A percentile compares a stretch with the other conserved stretches of the same genome.
Conservation (phyloP, 2,113 vertebrate species). For the Chinchilla lanigera region DNA sequence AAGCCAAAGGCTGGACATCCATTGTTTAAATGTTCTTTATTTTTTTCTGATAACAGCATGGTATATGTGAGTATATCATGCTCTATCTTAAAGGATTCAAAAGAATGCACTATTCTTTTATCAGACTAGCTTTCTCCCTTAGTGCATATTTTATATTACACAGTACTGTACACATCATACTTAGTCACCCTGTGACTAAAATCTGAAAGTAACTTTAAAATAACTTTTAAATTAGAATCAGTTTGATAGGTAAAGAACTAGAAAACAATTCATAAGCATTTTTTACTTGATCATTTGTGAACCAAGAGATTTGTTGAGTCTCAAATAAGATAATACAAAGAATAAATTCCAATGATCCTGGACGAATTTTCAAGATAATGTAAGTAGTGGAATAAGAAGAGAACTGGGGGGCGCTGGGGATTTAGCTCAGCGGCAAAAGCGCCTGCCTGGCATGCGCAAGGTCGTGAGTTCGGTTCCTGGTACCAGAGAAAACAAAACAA, state of each 20-base stretch:
- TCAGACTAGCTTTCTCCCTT: neutral
- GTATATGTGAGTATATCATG: neutral
- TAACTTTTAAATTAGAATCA: slow-evolving; percentile 29
- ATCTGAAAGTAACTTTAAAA: slow-evolving; percentile 20
- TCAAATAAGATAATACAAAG: slow-evolving; percentile 30
- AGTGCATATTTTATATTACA: neutral
- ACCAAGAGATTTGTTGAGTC: slow-evolving; percentile 51
- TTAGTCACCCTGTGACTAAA: slow-evolving; percentile 32
- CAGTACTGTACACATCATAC: neutral
- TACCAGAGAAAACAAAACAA: too few relatives aligned
- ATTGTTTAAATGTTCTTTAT: neutral
- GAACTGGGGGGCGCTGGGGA: too few relatives aligned
- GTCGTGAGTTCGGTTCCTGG: too few relatives aligned
- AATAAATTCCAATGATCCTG: neutral
- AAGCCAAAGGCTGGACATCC: neutral
- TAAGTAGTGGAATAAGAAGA: neutral
- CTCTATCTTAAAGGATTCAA: slow-evolving; percentile 27
- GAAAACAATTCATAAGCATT: slow-evolving; percentile 27
- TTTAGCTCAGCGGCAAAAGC: too few relatives aligned
- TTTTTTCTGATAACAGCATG: neutral
- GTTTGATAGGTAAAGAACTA: slow-evolving; percentile 28
- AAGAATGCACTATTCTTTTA: slow-evolving; percentile 11
- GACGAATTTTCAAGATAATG: neutral
- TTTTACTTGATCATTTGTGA: slow-evolving; percentile 34
- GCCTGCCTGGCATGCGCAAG: too few relatives aligned